Evolutionary conservation across 2,888 invertebrate species (phyloP).

Genomic region (Lissonota sp.): DNA sequence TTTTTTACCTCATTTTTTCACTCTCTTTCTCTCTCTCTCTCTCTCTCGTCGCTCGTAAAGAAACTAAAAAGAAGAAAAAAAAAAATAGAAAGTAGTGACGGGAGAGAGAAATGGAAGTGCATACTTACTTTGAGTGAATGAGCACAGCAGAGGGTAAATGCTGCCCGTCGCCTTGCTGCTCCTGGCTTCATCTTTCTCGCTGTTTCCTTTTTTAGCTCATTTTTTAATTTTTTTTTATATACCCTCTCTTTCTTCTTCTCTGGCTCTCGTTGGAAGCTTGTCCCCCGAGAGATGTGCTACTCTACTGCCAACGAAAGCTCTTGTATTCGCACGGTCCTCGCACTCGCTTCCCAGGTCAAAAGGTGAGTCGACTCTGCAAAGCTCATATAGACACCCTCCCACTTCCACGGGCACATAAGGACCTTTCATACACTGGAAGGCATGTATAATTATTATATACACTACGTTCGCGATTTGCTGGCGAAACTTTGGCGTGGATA

Average conservation of each 20-base stretch:
- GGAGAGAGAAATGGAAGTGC: constrained; percentile 37
- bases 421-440: neutral
- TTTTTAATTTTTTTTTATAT: neutral
- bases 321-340: constrained; percentile 59
- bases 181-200: constrained; percentile 39
- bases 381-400: constrained; percentile 18
- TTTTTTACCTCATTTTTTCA: too few species aligned
- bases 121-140: constrained; percentile 67
- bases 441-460: neutral
- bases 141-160: constrained; percentile 61
- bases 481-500: constrained; percentile 57
- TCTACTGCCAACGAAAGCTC: constrained; percentile 50
- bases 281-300: constrained; percentile 59
- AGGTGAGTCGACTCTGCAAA: constrained; percentile 69
- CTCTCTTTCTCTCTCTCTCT: constrained; percentile 37
- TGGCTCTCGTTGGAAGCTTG: constrained; percentile 9
- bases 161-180: constrained; percentile 63
- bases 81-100: constrained; percentile 20
- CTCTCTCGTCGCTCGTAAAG: constrained; percentile 12
- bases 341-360: constrained; percentile 72
- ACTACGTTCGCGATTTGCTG: constrained; percentile 51
- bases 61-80: constrained; percentile 16
- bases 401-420: constrained; percentile 5
- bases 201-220: constrained; percentile 19
- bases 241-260: constrained; percentile 24